Evolutionary conservation across 2,797 vertebrate genomes (phyloP), one percentile per base, ranked within the genome.

Genomic region (Crenichthys baileyi): DNA sequence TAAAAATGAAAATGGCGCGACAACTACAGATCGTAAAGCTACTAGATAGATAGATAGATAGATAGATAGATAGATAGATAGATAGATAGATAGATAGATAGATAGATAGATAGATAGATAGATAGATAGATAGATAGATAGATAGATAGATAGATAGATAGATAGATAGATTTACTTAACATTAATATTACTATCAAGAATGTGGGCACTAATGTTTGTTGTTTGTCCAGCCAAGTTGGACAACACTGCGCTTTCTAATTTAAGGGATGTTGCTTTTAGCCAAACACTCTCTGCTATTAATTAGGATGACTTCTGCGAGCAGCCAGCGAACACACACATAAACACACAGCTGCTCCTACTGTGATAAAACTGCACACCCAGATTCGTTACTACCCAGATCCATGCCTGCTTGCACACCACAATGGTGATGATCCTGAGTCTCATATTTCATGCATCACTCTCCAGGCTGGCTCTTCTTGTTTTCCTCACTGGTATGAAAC

Each of bases 271-370:
- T 8, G 56, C 83, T 89, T 90, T 79, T 76, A 86, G 90, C 85
- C 89, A 90, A 86, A 89, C 82, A 80, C 81, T 85, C 61, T 56
- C 48, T 3, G 83, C 88, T 86, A 88, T 88, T 91, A 92, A 90
- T 92, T 87, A 90, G 79, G 53, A 84, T 63, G 76, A 86, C 70
- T 90, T 85, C 80, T 84, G 81, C 85, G 68, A 89, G 72, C 61
- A 87, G 67, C 58, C 60, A 78, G 80, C 60, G 83, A 5, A 73
- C 70, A 75, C 75, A 60, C 31, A 83, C 48, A 75, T 26, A 39
- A 31, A 50, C 75, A 72, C 71, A 58, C 70, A 20, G 55, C 67
- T 80, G 75, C 46, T 56, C n/a, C 22, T 36, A 15, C 71, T 48
- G 70, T 79, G 68, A 79, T 15, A 58, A 41, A 26, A 82, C 22